Evolutionary conservation across 2,113 vertebrate species (phyloP), one percentile per base, ranked within the genome.

Genomic region (Abramis brama): DNA sequence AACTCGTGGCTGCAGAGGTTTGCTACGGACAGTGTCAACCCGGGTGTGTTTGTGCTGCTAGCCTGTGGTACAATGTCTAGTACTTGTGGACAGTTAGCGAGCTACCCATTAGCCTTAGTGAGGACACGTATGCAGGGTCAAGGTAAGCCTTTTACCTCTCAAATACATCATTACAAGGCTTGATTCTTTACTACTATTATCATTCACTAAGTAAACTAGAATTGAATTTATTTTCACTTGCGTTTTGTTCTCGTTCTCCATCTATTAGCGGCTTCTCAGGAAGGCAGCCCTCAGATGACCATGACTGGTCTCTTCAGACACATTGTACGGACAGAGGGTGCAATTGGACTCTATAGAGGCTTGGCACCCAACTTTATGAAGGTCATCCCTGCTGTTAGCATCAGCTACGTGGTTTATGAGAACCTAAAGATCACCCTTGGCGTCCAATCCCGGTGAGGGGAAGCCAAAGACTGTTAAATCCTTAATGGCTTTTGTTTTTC

Each of bases 311-410:
- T 99, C 85, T 99, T 99, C 93, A 96, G 88, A 85, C 96, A 98
- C 84, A 99, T 99, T 81, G 85, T 99, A 81, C 92, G 94, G 93
- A 98, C 97, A 0, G 98, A 99, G 85, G 98, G 98, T 3, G 91
- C 95, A 0, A 93, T 91, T 55, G 98, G 98, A 78, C 97, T 99
- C 59, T 99, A 99, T 91, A 90, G 98, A 74, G 98, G 98, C n/a
- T 93, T 99, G 92, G 96, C 97, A 0, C 98, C 98, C 8, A 99
- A 99, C 93, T 99, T 99, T 47, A 98, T 99, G 98, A 99, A 99
- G 94, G 98, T 99, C 92, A 98, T 99, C 71, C 98, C 98, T 0
- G 97, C 98, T 0, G 98, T 99, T 23, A 99, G 98, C 96, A 99
- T 99, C 94, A 99, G 98, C 94, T 99, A 99, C 0, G 98, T 99